Evolutionary conservation across 2,113 vertebrate species (phyloP).

Genomic region (Aplodontia rufa): DNA sequence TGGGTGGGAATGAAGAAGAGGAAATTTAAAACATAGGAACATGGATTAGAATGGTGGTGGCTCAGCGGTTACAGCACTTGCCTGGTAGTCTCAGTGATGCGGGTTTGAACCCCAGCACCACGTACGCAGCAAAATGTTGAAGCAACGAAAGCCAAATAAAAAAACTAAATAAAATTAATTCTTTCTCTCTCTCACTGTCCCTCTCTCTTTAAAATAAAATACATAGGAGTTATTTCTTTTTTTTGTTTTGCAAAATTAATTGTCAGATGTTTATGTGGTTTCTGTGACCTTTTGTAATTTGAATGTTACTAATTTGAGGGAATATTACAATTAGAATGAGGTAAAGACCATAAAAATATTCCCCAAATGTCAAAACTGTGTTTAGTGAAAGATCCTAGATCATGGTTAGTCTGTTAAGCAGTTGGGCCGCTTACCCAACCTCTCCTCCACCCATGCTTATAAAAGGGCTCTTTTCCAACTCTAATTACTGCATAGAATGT

Average conservation of each 20-base stretch:
- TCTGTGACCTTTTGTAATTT: not conserved
- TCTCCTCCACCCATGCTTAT: not conserved
- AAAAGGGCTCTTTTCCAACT: not conserved
- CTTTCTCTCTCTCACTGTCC: too few relatives aligned
- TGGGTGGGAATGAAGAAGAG: not conserved
- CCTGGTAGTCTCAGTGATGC: too few relatives aligned
- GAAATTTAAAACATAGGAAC: constrained; percentile 11
- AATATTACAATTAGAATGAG: constrained; percentile 30
- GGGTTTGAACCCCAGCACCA: too few relatives aligned
- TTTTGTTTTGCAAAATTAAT: not conserved
- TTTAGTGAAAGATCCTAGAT: not conserved
- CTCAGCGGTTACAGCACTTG: too few relatives aligned
- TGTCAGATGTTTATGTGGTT: not conserved
- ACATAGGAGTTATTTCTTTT: not conserved
- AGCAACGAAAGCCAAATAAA: too few relatives aligned
- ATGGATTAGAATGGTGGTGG: too few relatives aligned
- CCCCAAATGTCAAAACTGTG: not conserved
- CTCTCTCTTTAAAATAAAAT: too few relatives aligned
- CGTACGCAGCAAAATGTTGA: too few relatives aligned
- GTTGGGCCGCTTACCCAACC: not conserved
- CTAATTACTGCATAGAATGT: not conserved
- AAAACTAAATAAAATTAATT: too few relatives aligned
- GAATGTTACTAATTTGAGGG: not conserved
- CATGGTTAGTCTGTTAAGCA: not conserved
- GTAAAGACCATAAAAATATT: not conserved